phyloP scores from a whole-genome alignment of 2,113 vertebrate species.

The Mustelus asterias region DNA sequence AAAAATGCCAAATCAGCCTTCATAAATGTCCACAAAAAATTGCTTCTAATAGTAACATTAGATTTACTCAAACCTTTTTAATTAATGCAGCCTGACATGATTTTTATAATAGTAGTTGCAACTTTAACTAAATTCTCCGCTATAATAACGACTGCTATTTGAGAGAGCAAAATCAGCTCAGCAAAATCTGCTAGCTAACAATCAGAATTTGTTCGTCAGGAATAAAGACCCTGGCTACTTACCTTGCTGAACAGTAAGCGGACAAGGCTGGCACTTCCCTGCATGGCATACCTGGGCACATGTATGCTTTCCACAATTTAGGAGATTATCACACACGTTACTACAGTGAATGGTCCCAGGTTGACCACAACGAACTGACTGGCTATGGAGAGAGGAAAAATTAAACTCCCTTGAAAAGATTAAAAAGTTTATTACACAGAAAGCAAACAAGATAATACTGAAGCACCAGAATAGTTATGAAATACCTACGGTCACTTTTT shows the following conservation, averaged over 20 bases:
- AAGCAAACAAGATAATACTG: background rate
- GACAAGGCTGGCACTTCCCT: conserved; percentile 78
- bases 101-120: background rate
- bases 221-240: conserved; percentile 43
- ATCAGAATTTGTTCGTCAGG: background rate
- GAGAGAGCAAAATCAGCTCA: background rate
- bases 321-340: conserved; percentile 67
- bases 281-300: conserved; percentile 83
- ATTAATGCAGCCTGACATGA: background rate
- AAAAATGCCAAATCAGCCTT: background rate
- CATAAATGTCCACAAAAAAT: background rate
- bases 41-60: background rate
- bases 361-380: conserved; percentile 88
- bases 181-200: background rate
- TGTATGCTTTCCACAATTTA: conserved; percentile 82
- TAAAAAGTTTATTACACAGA: background rate
- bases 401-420: background rate
- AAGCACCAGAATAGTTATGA: background rate
- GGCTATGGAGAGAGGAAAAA: conserved; percentile 56
- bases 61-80: background rate
- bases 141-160: background rate
- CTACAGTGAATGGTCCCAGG: conserved; percentile 71
- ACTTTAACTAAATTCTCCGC: background rate
- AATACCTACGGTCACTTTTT: background rate
- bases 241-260: conserved; percentile 76